Evolutionary conservation across 2,113 vertebrate genomes (phyloP).

Genomic region (Gambusia holbrooki): DNA sequence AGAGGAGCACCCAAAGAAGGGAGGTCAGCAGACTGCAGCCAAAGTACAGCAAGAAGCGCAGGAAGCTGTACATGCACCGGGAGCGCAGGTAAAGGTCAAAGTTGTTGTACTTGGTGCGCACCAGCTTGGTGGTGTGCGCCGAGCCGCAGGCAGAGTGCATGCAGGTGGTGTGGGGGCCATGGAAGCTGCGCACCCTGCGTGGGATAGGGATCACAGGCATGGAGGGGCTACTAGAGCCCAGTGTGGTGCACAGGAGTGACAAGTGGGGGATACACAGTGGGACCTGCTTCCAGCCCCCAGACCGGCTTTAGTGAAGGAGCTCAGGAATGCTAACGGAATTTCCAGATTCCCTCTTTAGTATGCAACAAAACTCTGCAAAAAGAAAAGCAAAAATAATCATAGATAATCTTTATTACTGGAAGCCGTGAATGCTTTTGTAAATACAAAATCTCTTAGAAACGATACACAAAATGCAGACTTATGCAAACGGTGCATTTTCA

Average conservation of each 20-base stretch:
- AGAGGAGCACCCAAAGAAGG: slow-evolving; percentile 94
- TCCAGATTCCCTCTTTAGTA: slow-evolving; percentile 6
- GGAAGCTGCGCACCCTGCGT: slow-evolving; percentile 95
- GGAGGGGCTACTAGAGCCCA: slow-evolving; percentile 78
- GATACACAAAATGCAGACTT: slow-evolving; percentile 2
- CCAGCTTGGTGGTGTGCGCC: slow-evolving; percentile 85
- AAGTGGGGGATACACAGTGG: slow-evolving; percentile 40
- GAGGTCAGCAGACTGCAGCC: slow-evolving; percentile 97
- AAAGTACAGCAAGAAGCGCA: slow-evolving; percentile 95
- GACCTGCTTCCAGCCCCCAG: slow-evolving; percentile 17
- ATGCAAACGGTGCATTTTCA: slow-evolving; percentile 2
- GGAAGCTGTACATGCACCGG: slow-evolving; percentile 94
- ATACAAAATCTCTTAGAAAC: background rate
- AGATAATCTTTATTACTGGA: background rate
- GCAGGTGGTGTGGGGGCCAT: slow-evolving; percentile 96
- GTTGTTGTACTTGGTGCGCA: slow-evolving; percentile 96
- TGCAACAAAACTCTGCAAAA: slow-evolving; percentile 27
- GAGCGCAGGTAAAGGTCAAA: slow-evolving; percentile 95
- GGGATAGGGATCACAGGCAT: slow-evolving; percentile 99
- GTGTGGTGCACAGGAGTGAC: slow-evolving; percentile 52
- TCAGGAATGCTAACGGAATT: background rate
- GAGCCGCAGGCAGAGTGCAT: slow-evolving; percentile 96
- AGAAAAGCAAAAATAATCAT: background rate
- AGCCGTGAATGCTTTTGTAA: background rate
- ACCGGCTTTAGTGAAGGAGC: slow-evolving; percentile 12